phyloP scores from a whole-genome alignment of 2,888 invertebrate species.

The Phalera bucephala region DNA sequence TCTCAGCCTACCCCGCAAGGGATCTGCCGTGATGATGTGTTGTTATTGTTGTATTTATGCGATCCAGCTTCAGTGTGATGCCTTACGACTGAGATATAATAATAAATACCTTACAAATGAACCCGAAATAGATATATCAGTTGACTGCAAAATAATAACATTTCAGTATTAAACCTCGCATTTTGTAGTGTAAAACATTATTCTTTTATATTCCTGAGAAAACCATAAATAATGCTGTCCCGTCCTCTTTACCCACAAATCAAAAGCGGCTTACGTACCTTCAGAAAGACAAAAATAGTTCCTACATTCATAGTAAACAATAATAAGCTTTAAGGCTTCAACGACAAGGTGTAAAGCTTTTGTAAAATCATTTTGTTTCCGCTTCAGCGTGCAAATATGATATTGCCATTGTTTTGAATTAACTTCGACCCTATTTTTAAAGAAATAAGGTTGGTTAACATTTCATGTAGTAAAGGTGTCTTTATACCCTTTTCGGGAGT shows the following conservation, averaged over 20 bases:
- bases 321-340: background rate
- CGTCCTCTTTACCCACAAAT: constrained; percentile 65
- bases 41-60: no score
- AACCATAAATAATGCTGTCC: constrained; percentile 69
- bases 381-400: background rate
- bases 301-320: background rate
- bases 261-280: constrained; percentile 64
- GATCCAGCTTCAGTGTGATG: no score
- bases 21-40: no score
- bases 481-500: constrained; percentile 38
- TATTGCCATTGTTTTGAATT: constrained; percentile 8
- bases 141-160: no score
- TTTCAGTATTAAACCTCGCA: no score
- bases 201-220: constrained; percentile 59
- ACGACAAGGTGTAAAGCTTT: constrained; percentile 5
- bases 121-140: no score
- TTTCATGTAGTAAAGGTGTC: constrained; percentile 6
- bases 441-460: constrained; percentile 14
- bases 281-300: constrained; percentile 30
- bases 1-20: no score
- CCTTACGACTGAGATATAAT: no score
- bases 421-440: constrained; percentile 17
- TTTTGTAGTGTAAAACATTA: constrained; percentile 35
- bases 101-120: no score
- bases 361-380: background rate